These are phyloP conservation scores for Formica selysi DNA, from an alignment of 1,140 invertebrate genomes.

Conservation along the genomic window DNA sequence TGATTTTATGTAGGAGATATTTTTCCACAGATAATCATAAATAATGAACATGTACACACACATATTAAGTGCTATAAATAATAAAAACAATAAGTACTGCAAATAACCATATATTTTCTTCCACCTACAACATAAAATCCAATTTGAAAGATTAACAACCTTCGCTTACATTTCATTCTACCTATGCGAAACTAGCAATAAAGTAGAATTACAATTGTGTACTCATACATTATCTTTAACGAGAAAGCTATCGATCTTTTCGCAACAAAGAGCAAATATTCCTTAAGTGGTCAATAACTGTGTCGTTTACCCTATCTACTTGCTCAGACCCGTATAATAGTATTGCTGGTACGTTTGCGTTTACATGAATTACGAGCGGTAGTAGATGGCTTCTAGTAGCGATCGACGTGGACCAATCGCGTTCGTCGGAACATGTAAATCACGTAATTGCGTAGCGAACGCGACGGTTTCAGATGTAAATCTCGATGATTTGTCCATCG, in stretches of 20 bases:
- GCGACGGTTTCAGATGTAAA: conserved; percentile 67
- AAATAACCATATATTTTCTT: neutral
- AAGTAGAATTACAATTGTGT: neutral
- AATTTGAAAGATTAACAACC: neutral
- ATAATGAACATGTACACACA: conserved; percentile 24
- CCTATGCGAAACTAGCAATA: conserved; percentile 8
- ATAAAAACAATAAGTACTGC: neutral
- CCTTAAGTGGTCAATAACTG: conserved; percentile 56
- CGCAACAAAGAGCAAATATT: conserved; percentile 32
- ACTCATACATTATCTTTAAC: conserved; percentile 14
- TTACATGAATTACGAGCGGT: conserved; percentile 50
- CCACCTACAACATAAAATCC: neutral
- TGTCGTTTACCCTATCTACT: conserved; percentile 29
- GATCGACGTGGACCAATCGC: conserved; percentile 53
- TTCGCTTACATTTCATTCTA: neutral
- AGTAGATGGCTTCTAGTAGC: conserved; percentile 19
- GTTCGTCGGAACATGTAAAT: conserved; percentile 67
- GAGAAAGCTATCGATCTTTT: conserved; percentile 27
- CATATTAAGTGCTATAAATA: neutral
- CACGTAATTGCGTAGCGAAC: conserved; percentile 69
- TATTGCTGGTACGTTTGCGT: conserved; percentile 32
- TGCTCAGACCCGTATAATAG: conserved; percentile 12
- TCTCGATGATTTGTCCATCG: conserved; percentile 76
- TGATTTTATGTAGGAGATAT: neutral
- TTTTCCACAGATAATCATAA: neutral